Conservation (phyloP, 1,140 invertebrate genomes). For the Brachionus koreanus region DNA sequence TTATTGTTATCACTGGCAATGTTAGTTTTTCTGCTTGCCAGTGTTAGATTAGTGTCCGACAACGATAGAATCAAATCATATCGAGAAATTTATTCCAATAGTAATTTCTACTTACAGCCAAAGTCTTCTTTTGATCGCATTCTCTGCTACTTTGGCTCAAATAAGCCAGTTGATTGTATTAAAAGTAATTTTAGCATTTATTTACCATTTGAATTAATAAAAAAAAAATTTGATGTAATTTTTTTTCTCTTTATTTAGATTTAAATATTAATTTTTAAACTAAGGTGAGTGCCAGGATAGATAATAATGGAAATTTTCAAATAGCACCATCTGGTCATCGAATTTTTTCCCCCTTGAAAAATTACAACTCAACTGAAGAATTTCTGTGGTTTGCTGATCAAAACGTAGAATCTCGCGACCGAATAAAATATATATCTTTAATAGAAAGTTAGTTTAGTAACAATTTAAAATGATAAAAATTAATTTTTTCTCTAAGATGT, state of each 20-base stretch:
- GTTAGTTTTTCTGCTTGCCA: not conserved
- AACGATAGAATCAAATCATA: not conserved
- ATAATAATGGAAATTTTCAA: not conserved
- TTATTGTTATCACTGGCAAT: not conserved
- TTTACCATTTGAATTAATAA: not conserved
- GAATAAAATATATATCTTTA: slow-evolving; percentile 90
- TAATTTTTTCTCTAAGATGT: slow-evolving; percentile 63
- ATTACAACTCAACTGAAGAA: not conserved
- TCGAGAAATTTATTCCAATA: not conserved
- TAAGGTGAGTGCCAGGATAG: not conserved
- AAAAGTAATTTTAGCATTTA: not conserved
- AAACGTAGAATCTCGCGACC: slow-evolving; percentile 87
- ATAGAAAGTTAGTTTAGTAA: slow-evolving; percentile 65
- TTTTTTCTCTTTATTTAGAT: not conserved
- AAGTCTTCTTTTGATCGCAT: not conserved
- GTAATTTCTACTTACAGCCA: not conserved
- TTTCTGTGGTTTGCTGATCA: slow-evolving; percentile 6
- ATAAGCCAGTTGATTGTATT: not conserved
- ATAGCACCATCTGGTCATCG: not conserved
- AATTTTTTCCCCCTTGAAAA: not conserved
- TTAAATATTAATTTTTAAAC: not conserved
- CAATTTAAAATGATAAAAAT: not conserved
- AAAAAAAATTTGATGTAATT: slow-evolving; percentile 32
- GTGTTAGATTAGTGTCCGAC: not conserved
- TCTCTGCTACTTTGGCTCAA: not conserved